phyloP scores from a whole-genome alignment of 1,140 invertebrate species.

The Thalassaphorura encarpata region DNA sequence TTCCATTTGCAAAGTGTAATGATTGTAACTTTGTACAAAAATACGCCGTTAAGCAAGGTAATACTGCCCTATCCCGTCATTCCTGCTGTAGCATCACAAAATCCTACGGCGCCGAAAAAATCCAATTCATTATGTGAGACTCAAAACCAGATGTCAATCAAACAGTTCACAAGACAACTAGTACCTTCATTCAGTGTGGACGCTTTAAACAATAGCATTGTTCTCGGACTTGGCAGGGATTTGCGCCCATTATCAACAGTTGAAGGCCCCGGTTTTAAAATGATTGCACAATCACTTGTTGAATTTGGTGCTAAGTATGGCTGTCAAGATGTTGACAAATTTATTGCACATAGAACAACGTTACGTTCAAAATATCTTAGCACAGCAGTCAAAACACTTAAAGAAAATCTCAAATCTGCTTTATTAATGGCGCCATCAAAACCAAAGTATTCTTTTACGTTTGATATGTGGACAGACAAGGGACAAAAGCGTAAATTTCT shows the following conservation, averaged over 20 bases:
- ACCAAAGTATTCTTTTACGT: neutral
- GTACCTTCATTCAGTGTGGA: neutral
- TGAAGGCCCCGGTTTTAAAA: constrained; percentile 8
- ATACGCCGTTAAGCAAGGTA: neutral
- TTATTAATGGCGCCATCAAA: neutral
- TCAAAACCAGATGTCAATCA: neutral
- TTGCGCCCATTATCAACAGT: constrained; percentile 10
- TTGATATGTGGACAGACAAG: constrained; percentile 19
- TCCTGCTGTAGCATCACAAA: neutral
- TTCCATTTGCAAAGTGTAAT: neutral
- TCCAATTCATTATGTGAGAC: neutral
- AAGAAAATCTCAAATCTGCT: neutral
- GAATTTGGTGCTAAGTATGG: constrained; percentile 17
- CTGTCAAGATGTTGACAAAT: neutral
- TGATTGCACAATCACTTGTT: constrained; percentile 6
- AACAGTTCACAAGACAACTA: neutral
- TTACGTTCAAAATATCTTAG: neutral
- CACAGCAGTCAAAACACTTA: neutral
- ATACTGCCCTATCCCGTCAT: neutral
- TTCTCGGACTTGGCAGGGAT: constrained; percentile 9
- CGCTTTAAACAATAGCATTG: constrained; percentile 4
- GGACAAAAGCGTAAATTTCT: constrained; percentile 11
- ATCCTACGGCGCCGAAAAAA: neutral
- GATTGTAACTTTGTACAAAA: neutral
- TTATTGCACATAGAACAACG: neutral